These are phyloP conservation scores for Phocoena sinus DNA, from an alignment of 2,113 vertebrate genomes.

Conservation along the genomic window DNA sequence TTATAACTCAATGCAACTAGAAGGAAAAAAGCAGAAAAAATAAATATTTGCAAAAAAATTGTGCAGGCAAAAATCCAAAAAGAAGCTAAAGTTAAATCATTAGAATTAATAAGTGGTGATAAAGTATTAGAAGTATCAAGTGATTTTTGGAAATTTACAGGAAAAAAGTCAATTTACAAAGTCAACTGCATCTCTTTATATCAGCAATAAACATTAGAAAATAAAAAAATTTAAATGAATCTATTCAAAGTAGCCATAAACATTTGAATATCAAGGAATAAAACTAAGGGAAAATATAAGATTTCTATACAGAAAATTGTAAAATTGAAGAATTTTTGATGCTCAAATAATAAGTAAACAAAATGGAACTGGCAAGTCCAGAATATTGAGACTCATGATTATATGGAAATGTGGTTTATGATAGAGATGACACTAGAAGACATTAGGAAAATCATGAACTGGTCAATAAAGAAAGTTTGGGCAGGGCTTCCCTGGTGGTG, in stretches of 20 bases:
- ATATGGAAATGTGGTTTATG: background rate
- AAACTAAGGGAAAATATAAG: background rate
- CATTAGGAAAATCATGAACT: background rate
- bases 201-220: background rate
- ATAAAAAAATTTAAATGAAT: background rate
- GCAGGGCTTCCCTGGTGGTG: background rate
- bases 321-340: background rate
- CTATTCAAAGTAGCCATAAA: background rate
- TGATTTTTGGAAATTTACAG: background rate
- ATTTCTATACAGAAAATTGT: background rate
- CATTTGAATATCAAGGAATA: background rate
- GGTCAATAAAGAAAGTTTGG: background rate
- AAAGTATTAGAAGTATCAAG: background rate
- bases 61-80: background rate
- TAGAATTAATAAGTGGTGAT: background rate
- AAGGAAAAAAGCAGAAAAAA: background rate
- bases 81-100: background rate
- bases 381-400: background rate
- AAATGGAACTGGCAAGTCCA: background rate
- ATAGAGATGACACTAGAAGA: background rate
- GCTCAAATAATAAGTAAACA: background rate
- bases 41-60: background rate
- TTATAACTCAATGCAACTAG: background rate
- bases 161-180: background rate
- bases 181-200: background rate